Evolutionary conservation across 2,797 vertebrate species (phyloP).

Genomic region (Catharus ustulatus): DNA sequence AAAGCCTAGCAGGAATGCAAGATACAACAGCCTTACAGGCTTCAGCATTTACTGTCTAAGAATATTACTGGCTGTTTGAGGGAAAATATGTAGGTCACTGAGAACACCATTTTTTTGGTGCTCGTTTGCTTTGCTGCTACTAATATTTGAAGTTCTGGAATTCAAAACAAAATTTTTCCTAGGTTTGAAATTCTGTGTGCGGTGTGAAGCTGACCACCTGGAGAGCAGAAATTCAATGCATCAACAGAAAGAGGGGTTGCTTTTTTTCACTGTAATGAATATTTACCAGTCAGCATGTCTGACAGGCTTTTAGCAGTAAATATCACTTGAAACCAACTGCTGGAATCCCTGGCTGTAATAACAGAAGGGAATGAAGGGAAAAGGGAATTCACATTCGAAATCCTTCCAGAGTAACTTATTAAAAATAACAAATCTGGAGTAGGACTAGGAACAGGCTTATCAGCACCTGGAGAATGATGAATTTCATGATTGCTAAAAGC

Average conservation of each 20-base stretch:
- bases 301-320: slow-evolving; percentile 25
- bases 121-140: not conserved
- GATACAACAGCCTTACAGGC: not conserved
- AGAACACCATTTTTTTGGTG: not conserved
- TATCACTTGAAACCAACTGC: slow-evolving; percentile 22
- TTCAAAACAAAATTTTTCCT: not conserved
- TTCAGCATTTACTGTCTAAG: not conserved
- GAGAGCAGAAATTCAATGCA: not conserved
- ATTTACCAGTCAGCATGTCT: slow-evolving; percentile 27
- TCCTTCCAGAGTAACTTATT: slow-evolving; percentile 18
- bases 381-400: slow-evolving; percentile 2
- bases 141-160: not conserved
- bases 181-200: not conserved
- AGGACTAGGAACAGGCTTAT: not conserved
- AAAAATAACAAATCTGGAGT: not conserved
- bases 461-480: slow-evolving; percentile 22
- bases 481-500: slow-evolving; percentile 8
- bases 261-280: not conserved
- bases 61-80: not conserved
- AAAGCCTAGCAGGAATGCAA: not conserved
- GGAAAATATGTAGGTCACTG: not conserved
- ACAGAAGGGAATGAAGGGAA: not conserved
- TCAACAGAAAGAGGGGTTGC: not conserved
- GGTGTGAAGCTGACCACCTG: not conserved
- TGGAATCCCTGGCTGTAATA: slow-evolving; percentile 22